A percentile compares a stretch with the other conserved stretches of the same genome.
Conservation (phyloP, 2,888 invertebrate genomes). For the Siphonodentalium dalli region DNA sequence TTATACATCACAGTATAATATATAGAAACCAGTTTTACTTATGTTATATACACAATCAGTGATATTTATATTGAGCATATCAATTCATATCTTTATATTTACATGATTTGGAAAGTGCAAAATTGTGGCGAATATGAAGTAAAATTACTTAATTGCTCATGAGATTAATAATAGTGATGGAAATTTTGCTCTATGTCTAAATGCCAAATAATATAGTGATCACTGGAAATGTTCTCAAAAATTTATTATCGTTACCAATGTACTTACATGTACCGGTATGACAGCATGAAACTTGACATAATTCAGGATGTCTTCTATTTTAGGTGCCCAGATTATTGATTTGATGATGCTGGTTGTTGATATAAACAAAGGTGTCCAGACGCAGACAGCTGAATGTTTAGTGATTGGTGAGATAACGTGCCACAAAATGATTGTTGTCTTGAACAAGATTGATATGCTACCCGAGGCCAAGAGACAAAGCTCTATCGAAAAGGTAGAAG, state of each 20-base stretch:
- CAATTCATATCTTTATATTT: no score
- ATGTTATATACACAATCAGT: no score
- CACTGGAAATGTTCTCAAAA: not conserved
- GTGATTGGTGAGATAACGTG: conserved; percentile 75
- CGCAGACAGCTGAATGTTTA: conserved; percentile 80
- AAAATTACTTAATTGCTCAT: not conserved
- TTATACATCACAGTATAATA: no score
- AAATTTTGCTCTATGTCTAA: no score
- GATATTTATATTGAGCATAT: no score
- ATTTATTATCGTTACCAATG: no score
- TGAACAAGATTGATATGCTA: conserved; percentile 76
- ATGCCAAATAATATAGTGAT: no score
- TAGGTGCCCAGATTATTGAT: conserved; percentile 77
- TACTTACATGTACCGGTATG: no score
- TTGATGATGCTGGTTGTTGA: conserved; percentile 76
- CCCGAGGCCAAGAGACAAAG: conserved; percentile 66
- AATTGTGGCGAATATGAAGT: no score
- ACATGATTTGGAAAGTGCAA: conserved; percentile 29
- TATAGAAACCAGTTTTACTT: no score
- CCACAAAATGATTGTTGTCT: conserved; percentile 72
- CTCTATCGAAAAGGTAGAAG: conserved; percentile 69
- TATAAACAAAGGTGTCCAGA: conserved; percentile 77
- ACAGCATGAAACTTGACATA: no score
- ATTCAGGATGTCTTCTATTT: conserved; percentile 18
- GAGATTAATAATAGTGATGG: not conserved